A percentile compares a stretch with the other conserved stretches of the same genome.
These are phyloP conservation scores for Adineta ricciae DNA, from an alignment of 2,888 invertebrate species.

Conservation along the genomic window DNA sequence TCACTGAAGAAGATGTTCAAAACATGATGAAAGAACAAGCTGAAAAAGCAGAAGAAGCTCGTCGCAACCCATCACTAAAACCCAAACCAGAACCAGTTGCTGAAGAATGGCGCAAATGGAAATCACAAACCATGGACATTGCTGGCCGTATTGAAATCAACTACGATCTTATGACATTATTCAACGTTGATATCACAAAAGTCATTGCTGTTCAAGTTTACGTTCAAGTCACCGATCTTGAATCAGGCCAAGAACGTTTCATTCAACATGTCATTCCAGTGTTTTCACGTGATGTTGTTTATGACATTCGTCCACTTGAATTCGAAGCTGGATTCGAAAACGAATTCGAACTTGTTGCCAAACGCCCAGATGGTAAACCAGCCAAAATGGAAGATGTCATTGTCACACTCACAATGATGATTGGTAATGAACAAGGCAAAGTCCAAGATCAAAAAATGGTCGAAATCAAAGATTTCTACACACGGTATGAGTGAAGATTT, in stretches of 20 bases:
- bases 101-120: neutral
- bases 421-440: neutral
- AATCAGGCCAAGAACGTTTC: neutral
- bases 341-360: neutral
- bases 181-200: neutral
- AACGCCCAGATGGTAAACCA: conserved; percentile 4
- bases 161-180: neutral
- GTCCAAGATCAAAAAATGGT: neutral
- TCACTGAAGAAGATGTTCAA: neutral
- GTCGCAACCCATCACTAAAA: too few species aligned
- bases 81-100: neutral
- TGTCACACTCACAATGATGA: neutral
- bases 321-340: neutral
- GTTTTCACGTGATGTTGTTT: neutral
- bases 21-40: neutral
- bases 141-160: neutral
- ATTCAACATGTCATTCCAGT: neutral
- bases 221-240: neutral
- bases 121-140: neutral
- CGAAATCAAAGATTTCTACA: conserved; percentile 4
- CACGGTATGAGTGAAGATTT: neutral
- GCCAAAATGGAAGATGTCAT: neutral
- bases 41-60: neutral
- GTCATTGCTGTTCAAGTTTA: neutral
- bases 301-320: neutral